Percentiles rank a stretch among this genome's conserved stretches.
phyloP scores from a whole-genome alignment of 2,113 vertebrate species.

The Myocastor coypus region DNA sequence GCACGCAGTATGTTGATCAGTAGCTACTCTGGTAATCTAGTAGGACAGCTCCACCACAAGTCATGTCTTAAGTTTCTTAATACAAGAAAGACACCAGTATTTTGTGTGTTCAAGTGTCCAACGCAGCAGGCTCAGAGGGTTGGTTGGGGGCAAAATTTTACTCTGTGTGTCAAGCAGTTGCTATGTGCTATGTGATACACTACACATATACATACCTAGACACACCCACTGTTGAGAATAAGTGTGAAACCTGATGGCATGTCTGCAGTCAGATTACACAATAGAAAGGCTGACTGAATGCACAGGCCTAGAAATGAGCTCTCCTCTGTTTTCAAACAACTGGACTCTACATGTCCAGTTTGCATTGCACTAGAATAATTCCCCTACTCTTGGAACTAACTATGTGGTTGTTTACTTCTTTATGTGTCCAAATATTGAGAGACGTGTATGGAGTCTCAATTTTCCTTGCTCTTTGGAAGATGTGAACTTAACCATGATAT shows the following conservation, averaged over 20 bases:
- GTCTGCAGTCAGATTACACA: background rate
- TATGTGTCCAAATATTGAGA: background rate
- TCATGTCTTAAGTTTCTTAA: constrained; percentile 49
- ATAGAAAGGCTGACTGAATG: background rate
- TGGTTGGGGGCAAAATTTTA: background rate
- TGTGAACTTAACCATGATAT: background rate
- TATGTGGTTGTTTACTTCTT: background rate
- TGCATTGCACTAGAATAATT: background rate
- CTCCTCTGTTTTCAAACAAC: background rate
- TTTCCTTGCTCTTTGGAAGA: background rate
- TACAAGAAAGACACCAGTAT: background rate
- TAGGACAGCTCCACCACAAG: background rate
- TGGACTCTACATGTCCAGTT: background rate
- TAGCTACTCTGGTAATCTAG: background rate
- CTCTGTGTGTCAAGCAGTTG: background rate
- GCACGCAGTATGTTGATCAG: constrained; percentile 1
- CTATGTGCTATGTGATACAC: too few species aligned
- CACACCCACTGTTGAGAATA: background rate
- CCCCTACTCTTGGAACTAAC: background rate
- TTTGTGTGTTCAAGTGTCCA: background rate
- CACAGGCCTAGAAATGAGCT: background rate
- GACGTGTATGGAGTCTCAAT: fast-evolving
- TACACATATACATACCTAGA: too few species aligned
- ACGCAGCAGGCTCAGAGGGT: background rate
- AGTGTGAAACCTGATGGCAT: background rate